Percentiles rank a stretch among this genome's conserved stretches.
Conservation (phyloP, 2,113 vertebrate genomes). For the Gobio gobio region DNA sequence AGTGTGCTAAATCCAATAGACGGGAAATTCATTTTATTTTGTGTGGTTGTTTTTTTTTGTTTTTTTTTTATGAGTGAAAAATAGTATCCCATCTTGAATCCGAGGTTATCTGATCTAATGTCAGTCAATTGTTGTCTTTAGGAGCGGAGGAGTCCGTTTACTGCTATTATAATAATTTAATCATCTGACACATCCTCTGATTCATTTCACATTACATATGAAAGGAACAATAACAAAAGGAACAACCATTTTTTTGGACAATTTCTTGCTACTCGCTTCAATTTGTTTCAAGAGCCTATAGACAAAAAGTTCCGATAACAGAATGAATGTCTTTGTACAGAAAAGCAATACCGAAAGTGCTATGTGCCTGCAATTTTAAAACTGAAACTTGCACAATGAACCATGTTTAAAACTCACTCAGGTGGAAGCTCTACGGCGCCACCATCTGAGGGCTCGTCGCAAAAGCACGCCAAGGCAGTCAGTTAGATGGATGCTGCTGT, state of each 20-base stretch:
- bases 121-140: slow-evolving; percentile 41
- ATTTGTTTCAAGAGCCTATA: not conserved
- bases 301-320: not conserved
- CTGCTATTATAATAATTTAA: not conserved
- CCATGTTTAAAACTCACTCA: slow-evolving; percentile 24
- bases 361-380: slow-evolving; percentile 4
- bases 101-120: slow-evolving; percentile 3
- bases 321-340: not conserved
- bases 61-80: not conserved
- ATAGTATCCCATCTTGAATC: not conserved
- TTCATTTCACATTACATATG: not conserved
- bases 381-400: slow-evolving; percentile 21
- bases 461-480: slow-evolving; percentile 3
- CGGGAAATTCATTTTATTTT: not conserved
- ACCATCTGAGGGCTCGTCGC: slow-evolving; percentile 37
- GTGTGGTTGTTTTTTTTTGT: not conserved
- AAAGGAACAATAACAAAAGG: not conserved
- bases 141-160: not conserved
- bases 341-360: not conserved
- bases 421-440: slow-evolving; percentile 51
- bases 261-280: not conserved
- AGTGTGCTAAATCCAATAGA: not conserved
- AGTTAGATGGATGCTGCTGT: slow-evolving; percentile 22
- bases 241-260: not conserved
- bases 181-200: not conserved